Percentiles rank a stretch among this genome's conserved stretches.
phyloP scores from a whole-genome alignment of 2,113 vertebrate genomes.

The Hucho hucho region DNA sequence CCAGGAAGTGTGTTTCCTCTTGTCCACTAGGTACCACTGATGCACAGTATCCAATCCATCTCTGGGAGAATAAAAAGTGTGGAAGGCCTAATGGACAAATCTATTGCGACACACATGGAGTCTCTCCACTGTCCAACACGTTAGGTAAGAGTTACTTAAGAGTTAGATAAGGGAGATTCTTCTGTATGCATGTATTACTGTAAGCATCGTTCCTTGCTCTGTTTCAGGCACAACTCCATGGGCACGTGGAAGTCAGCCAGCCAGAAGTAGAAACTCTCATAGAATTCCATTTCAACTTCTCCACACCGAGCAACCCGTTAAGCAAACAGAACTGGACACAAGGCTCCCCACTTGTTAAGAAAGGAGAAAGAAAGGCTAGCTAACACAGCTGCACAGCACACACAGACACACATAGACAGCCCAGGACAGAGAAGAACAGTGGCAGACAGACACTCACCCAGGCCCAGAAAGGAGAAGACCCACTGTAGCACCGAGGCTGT shows the following conservation, averaged over 20 bases:
- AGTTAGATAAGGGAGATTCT: not conserved
- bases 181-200: not conserved
- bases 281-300: not conserved
- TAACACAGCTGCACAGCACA: not conserved
- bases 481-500: conserved; percentile 75
- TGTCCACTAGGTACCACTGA: not conserved
- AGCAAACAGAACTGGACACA: not conserved
- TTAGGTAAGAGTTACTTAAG: not conserved
- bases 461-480: conserved; percentile 78
- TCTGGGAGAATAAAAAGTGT: not conserved
- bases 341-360: too few species aligned
- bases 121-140: not conserved
- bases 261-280: not conserved
- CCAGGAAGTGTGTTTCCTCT: too few species aligned
- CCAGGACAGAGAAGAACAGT: not conserved
- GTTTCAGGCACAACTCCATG: too few species aligned
- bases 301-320: not conserved
- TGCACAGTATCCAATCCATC: conserved; percentile 1
- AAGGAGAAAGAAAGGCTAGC: not conserved
- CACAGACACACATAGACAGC: not conserved
- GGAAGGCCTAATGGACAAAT: too few species aligned
- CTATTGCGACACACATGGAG: not conserved
- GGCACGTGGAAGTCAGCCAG: too few species aligned
- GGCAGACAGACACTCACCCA: conserved; percentile 74
- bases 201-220: not conserved